These are phyloP conservation scores for Epinotia brunnichana DNA, from an alignment of 2,888 invertebrate species.

Conservation along the genomic window DNA sequence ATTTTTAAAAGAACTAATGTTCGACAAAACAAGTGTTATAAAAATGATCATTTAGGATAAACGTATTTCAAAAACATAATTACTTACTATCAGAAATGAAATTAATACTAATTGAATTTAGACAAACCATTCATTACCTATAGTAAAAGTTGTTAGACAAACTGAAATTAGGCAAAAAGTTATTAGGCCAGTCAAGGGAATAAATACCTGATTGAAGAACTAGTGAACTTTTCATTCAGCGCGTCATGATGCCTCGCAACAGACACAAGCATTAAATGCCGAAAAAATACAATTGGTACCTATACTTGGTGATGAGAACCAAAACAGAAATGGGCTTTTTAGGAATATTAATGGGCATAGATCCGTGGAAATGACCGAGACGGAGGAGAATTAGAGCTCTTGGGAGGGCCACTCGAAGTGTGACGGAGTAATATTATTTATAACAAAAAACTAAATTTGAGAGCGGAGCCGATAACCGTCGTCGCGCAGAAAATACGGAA, in stretches of 20 bases:
- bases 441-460: slow-evolving; percentile 28
- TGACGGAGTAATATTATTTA: slow-evolving; percentile 20
- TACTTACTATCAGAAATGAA: too few relatives aligned
- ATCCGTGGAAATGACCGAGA: slow-evolving; percentile 22
- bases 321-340: background rate
- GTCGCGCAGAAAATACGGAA: slow-evolving; percentile 27
- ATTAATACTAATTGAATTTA: too few relatives aligned
- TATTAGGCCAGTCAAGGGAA: too few relatives aligned
- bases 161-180: too few relatives aligned
- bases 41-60: too few relatives aligned
- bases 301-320: background rate
- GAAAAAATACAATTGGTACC: too few relatives aligned
- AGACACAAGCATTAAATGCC: background rate
- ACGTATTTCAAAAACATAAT: too few relatives aligned
- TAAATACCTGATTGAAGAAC: background rate
- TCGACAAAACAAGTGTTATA: too few relatives aligned
- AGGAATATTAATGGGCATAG: slow-evolving; percentile 7
- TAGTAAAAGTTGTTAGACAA: too few relatives aligned
- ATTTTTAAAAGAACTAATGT: too few relatives aligned
- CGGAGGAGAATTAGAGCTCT: slow-evolving; percentile 23
- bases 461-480: slow-evolving; percentile 10
- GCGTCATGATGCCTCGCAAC: background rate
- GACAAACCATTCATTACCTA: too few relatives aligned
- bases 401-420: slow-evolving; percentile 38
- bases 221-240: background rate